These are phyloP conservation scores for Heliothis virescens DNA, from an alignment of 1,140 invertebrate genomes.

Conservation along the genomic window DNA sequence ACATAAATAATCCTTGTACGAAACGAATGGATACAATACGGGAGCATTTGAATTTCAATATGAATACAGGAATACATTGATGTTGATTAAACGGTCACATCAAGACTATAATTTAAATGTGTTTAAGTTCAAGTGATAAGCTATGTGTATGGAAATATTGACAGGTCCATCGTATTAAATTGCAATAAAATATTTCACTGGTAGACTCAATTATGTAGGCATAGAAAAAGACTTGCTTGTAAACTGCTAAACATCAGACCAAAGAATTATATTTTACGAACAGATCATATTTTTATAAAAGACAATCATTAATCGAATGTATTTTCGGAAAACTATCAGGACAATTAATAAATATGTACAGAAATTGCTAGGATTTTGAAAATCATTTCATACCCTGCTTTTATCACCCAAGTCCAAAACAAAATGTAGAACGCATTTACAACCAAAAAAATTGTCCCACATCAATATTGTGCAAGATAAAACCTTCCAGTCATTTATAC, in stretches of 20 bases:
- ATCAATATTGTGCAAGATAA: slow-evolving; percentile 15
- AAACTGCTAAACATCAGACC: too few relatives aligned
- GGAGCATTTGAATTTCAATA: slow-evolving; percentile 83
- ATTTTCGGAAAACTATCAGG: too few relatives aligned
- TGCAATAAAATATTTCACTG: slow-evolving; percentile 8
- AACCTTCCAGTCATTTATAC: slow-evolving; percentile 18
- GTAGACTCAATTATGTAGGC: too few relatives aligned
- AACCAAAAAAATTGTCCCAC: not conserved
- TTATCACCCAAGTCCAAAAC: not conserved
- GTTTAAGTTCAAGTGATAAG: slow-evolving; percentile 38
- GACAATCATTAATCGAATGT: too few relatives aligned
- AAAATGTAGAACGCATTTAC: not conserved
- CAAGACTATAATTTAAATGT: slow-evolving; percentile 74
- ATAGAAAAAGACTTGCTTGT: too few relatives aligned
- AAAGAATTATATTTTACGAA: too few relatives aligned
- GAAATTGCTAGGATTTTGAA: too few relatives aligned
- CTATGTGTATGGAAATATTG: slow-evolving; percentile 27
- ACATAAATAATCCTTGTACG: slow-evolving; percentile 85
- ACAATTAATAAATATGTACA: too few relatives aligned
- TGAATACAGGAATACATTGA: slow-evolving; percentile 77
- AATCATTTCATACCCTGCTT: too few relatives aligned
- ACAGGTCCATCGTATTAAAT: slow-evolving; percentile 20
- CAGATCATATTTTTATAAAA: too few relatives aligned
- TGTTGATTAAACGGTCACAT: slow-evolving; percentile 79
- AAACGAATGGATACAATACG: slow-evolving; percentile 82